Conservation (phyloP, 2,797 vertebrate genomes). For the Gobionotothen gibberifrons region DNA sequence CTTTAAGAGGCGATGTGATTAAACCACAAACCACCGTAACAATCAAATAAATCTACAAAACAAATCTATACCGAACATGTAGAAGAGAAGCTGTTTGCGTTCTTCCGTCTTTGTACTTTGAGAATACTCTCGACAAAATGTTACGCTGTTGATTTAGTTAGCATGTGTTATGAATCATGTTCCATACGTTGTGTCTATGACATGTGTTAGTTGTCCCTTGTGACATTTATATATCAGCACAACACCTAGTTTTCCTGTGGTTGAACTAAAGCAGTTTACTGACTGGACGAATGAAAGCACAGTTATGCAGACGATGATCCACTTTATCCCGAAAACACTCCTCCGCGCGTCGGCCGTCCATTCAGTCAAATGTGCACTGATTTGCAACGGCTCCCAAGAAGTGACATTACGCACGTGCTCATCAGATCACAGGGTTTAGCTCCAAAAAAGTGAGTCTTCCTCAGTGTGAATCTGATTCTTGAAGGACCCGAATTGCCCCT, state of each 20-base stretch:
- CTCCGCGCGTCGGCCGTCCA: slow-evolving; percentile 33
- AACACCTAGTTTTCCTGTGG: slow-evolving; percentile 32
- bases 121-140: slow-evolving; percentile 32
- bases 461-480: slow-evolving; percentile 29
- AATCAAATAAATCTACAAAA: slow-evolving; percentile 61
- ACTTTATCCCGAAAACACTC: slow-evolving; percentile 19
- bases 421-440: slow-evolving; percentile 49
- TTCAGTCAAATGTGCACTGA: slow-evolving; percentile 37
- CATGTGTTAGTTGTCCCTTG: slow-evolving; percentile 4
- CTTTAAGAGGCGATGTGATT: slow-evolving; percentile 54
- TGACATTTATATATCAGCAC: slow-evolving; percentile 25
- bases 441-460: slow-evolving; percentile 24
- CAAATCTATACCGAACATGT: slow-evolving; percentile 42
- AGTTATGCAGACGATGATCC: slow-evolving; percentile 38
- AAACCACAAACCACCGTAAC: slow-evolving; percentile 66
- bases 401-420: slow-evolving; percentile 33
- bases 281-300: slow-evolving; percentile 42
- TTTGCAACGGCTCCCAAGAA: slow-evolving; percentile 23
- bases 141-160: background rate
- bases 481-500: slow-evolving; percentile 51
- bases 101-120: slow-evolving; percentile 34
- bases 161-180: slow-evolving; percentile 11
- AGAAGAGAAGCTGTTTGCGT: slow-evolving; percentile 23
- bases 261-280: slow-evolving; percentile 30
- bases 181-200: slow-evolving; percentile 12